phyloP scores from a whole-genome alignment of 1,140 invertebrate genomes.

The Mercenaria mercenaria region DNA sequence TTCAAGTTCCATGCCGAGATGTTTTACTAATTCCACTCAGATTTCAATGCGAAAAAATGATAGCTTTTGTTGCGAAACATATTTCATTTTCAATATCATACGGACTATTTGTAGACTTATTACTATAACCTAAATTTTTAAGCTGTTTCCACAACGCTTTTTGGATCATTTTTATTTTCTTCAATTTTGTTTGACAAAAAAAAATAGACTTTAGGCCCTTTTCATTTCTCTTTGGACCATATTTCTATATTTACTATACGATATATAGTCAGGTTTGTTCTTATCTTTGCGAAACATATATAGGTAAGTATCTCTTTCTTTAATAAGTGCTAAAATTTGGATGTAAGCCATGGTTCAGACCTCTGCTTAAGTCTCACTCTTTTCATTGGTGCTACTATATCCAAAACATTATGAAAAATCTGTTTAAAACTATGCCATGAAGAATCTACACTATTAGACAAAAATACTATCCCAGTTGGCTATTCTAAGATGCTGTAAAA shows the following conservation, averaged over 20 bases:
- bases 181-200: slow-evolving; percentile 2
- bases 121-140: slow-evolving; percentile 18
- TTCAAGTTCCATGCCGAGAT: too few species aligned
- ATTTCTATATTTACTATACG: slow-evolving; percentile 25
- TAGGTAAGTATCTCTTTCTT: slow-evolving; percentile 8
- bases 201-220: not conserved
- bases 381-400: slow-evolving; percentile 24
- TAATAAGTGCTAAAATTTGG: slow-evolving; percentile 25
- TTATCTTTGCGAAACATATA: slow-evolving; percentile 7
- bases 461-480: slow-evolving; percentile 19
- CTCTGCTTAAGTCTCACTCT: slow-evolving; percentile 24
- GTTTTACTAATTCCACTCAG: too few species aligned
- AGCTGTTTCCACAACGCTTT: slow-evolving; percentile 4
- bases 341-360: slow-evolving; percentile 4
- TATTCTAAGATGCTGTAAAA: slow-evolving; percentile 17
- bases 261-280: not conserved
- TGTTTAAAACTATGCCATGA: slow-evolving; percentile 16
- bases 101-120: not conserved
- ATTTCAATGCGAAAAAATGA: too few species aligned
- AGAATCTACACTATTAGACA: not conserved
- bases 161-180: slow-evolving; percentile 37
- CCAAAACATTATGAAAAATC: slow-evolving; percentile 9
- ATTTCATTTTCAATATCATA: slow-evolving; percentile 39
- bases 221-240: slow-evolving; percentile 28
- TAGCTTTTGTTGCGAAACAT: too few species aligned